phyloP scores from a whole-genome alignment of 2,113 vertebrate species.

The Perccottus glenii region DNA sequence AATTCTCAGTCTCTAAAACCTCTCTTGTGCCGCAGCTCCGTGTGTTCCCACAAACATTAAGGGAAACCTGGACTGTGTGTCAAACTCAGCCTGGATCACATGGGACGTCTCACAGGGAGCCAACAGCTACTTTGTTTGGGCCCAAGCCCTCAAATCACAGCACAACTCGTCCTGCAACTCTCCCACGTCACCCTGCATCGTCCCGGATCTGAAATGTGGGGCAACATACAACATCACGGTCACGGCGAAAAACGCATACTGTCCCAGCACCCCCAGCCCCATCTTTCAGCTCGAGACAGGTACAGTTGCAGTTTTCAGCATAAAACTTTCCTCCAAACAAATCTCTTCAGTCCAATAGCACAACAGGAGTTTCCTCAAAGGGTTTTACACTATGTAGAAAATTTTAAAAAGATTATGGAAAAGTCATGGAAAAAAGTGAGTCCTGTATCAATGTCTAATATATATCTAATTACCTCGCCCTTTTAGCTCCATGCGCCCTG shows the following conservation, averaged over 20 bases:
- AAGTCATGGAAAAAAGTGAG: no score
- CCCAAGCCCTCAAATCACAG: slow-evolving; percentile 27
- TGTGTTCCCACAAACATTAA: slow-evolving; percentile 63
- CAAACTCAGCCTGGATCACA: slow-evolving; percentile 70
- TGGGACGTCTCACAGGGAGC: slow-evolving; percentile 65
- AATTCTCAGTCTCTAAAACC: neutral
- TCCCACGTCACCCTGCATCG: slow-evolving; percentile 51
- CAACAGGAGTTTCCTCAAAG: no score
- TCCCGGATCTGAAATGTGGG: slow-evolving; percentile 74
- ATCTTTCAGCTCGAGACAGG: slow-evolving; percentile 75
- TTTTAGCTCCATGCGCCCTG: slow-evolving; percentile 77
- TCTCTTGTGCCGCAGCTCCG: slow-evolving; percentile 62
- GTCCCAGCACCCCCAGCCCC: slow-evolving; percentile 61
- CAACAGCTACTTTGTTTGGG: slow-evolving; percentile 64
- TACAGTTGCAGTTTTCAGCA: slow-evolving; percentile 15
- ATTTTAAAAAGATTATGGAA: no score
- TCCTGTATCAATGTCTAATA: neutral
- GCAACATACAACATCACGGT: slow-evolving; percentile 70
- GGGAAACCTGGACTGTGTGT: slow-evolving; percentile 73
- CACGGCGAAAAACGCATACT: slow-evolving; percentile 67
- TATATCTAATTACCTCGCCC: neutral
- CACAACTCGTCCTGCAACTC: slow-evolving; percentile 61
- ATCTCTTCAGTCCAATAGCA: neutral
- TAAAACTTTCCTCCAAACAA: neutral
- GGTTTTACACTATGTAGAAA: no score